Percentiles rank a stretch among this genome's conserved stretches.
These are phyloP conservation scores for Scrobipalpa atriplicella DNA, from an alignment of 2,888 invertebrate species.

Conservation along the genomic window DNA sequence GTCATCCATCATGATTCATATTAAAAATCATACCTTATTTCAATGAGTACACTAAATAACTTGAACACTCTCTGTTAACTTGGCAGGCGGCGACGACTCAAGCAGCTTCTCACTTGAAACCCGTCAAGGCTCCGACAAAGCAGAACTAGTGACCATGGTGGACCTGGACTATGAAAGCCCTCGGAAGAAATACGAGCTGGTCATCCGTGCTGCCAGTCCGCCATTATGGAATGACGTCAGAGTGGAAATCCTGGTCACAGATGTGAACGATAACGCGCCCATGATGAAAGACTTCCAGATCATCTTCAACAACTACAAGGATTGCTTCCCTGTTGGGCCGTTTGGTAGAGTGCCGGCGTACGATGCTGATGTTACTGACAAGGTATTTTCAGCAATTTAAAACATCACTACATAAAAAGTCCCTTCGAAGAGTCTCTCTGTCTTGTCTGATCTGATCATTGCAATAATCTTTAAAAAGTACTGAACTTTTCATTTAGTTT, in stretches of 20 bases:
- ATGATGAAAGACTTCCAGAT: constrained; percentile 95
- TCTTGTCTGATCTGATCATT: too few species aligned
- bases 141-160: constrained; percentile 93
- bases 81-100: constrained; percentile 91
- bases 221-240: constrained; percentile 94
- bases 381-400: constrained; percentile 55
- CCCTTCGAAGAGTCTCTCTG: too few species aligned
- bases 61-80: constrained; percentile 19
- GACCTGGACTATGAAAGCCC: constrained; percentile 98
- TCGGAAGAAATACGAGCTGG: constrained; percentile 93
- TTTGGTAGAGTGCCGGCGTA: constrained; percentile 96
- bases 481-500: too few species aligned
- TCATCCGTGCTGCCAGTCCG: constrained; percentile 95
- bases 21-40: too few species aligned
- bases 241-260: constrained; percentile 94
- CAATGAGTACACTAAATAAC: not conserved
- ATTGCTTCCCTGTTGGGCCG: constrained; percentile 95
- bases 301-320: constrained; percentile 97
- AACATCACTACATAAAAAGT: too few species aligned
- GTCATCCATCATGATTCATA: too few species aligned
- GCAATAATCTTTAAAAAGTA: too few species aligned
- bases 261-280: constrained; percentile 98
- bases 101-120: constrained; percentile 92
- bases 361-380: constrained; percentile 97
- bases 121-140: constrained; percentile 91